phyloP scores from a whole-genome alignment of 2,888 invertebrate genomes.

The Clistopyga incitator region DNA sequence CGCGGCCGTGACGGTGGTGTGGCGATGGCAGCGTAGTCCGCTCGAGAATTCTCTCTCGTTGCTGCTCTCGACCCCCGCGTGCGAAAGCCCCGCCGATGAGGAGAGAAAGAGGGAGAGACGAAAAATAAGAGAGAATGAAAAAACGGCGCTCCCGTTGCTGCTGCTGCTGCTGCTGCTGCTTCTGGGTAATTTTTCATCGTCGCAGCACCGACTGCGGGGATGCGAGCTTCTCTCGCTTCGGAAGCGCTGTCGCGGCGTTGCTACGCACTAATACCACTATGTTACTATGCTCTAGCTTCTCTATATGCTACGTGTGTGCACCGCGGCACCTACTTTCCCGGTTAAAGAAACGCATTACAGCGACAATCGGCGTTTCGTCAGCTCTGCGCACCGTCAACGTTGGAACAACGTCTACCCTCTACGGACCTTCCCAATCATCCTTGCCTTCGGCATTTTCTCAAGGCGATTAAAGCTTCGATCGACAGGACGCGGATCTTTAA shows the following conservation, averaged over 20 bases:
- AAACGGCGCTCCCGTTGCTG: slow-evolving; percentile 70
- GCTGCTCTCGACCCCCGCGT: slow-evolving; percentile 56
- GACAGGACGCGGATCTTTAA: neutral
- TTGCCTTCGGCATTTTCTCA: neutral
- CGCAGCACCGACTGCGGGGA: slow-evolving; percentile 10
- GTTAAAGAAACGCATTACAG: neutral
- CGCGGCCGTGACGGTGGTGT: slow-evolving; percentile 57
- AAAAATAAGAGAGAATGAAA: slow-evolving; percentile 40
- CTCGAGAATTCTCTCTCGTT: slow-evolving; percentile 49
- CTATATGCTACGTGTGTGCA: neutral
- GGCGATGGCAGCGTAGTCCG: slow-evolving; percentile 32
- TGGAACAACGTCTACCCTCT: slow-evolving; percentile 6
- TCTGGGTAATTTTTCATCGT: slow-evolving; percentile 83
- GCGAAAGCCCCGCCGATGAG: slow-evolving; percentile 57
- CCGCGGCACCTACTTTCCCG: neutral
- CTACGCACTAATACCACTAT: slow-evolving; percentile 63
- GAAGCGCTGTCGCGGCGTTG: slow-evolving; percentile 78
- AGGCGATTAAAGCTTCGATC: neutral
- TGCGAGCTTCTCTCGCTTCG: neutral
- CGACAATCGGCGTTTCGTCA: slow-evolving; percentile 3
- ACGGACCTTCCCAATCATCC: neutral
- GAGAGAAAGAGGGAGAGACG: slow-evolving; percentile 27
- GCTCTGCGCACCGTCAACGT: slow-evolving; percentile 1
- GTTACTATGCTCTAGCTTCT: neutral
- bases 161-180: slow-evolving; percentile 73